Conservation (phyloP, 2,797 vertebrate genomes). For the Tachyglossus aculeatus region DNA sequence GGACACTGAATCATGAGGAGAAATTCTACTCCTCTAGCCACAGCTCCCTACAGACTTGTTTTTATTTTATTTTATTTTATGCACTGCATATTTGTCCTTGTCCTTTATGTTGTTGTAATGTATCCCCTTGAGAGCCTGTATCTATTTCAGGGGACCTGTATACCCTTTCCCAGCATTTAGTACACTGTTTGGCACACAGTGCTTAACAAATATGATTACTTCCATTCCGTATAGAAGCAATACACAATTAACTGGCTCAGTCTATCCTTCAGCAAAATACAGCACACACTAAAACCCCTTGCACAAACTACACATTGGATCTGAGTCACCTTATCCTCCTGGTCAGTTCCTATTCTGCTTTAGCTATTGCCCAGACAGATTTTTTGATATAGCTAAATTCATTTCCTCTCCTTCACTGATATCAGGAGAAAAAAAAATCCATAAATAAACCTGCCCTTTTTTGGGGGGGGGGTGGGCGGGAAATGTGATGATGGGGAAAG, state of each 20-base stretch:
- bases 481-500: conserved; percentile 1
- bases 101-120: too few relatives aligned
- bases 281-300: conserved; percentile 35
- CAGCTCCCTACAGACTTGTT: too few relatives aligned
- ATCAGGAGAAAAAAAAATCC: background rate
- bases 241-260: conserved; percentile 53
- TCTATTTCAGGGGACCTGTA: too few relatives aligned
- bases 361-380: background rate
- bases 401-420: background rate
- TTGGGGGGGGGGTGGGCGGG: too few relatives aligned
- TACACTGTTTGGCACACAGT: too few relatives aligned
- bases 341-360: background rate
- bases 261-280: conserved; percentile 45
- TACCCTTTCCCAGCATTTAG: too few relatives aligned
- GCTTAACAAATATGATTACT: too few relatives aligned
- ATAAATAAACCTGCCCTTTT: background rate
- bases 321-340: conserved; percentile 15
- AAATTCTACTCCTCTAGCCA: too few relatives aligned
- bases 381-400: background rate
- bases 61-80: too few relatives aligned
- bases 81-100: too few relatives aligned
- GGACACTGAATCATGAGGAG: too few relatives aligned
- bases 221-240: conserved; percentile 41
- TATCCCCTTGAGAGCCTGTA: too few relatives aligned
- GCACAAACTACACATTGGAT: conserved; percentile 31